Percentiles rank a stretch among this genome's conserved stretches.
These are phyloP conservation scores for human DNA, from an alignment of 2,113 vertebrate species.

Conservation along the genomic window DNA sequence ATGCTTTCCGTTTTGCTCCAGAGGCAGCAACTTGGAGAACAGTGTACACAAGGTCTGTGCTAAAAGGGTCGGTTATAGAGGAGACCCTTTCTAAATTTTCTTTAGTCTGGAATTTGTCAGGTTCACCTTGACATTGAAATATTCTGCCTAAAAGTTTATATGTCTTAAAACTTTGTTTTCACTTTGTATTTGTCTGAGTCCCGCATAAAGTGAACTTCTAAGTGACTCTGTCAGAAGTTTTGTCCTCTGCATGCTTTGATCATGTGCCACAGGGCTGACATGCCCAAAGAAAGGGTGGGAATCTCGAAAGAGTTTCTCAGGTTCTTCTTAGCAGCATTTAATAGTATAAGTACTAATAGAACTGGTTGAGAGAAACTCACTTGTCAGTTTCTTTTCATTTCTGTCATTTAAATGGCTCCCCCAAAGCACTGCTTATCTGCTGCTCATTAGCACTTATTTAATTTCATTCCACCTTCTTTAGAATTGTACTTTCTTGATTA, in stretches of 20 bases:
- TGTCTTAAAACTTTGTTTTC: slow-evolving; percentile 30
- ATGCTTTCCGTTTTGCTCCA: background rate
- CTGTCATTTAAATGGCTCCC: background rate
- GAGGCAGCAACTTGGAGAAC: background rate
- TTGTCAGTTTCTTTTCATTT: background rate
- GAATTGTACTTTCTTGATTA: background rate
- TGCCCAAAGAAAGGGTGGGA: background rate
- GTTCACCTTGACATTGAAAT: slow-evolving; percentile 13
- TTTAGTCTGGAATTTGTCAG: background rate
- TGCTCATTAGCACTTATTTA: background rate
- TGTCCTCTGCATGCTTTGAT: background rate
- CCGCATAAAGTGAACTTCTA: background rate
- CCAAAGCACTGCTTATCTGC: background rate
- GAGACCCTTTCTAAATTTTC: background rate
- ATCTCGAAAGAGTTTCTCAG: background rate
- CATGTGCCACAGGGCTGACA: background rate
- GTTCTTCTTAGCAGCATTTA: background rate
- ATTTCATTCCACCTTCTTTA: background rate
- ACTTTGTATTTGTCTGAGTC: background rate
- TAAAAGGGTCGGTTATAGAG: background rate
- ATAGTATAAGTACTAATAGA: background rate
- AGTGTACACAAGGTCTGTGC: background rate
- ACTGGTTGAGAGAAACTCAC: background rate
- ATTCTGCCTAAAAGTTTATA: background rate
- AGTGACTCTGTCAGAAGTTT: background rate